These are phyloP conservation scores for Catostylus mosaicus DNA, from an alignment of 30 jellyfish, hydroid and myxozoan species.

Conservation along the genomic window DNA sequence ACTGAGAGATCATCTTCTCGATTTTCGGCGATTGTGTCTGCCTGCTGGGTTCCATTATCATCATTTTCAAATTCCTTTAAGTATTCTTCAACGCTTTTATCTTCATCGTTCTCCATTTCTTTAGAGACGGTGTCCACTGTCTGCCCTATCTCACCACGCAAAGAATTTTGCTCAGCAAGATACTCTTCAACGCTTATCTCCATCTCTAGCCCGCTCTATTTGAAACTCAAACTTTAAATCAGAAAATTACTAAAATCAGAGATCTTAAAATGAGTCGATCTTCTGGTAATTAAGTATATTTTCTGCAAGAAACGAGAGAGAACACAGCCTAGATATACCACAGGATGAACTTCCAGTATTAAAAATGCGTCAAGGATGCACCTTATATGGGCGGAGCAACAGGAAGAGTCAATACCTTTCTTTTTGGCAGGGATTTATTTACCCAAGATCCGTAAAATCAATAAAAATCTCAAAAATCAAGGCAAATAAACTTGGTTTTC, in stretches of 20 bases:
- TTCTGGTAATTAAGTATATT: not conserved
- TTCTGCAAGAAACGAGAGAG: too few species aligned
- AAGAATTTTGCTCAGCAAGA: conserved; percentile 39
- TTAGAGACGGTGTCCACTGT: not conserved
- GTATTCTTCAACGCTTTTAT: conserved; percentile 40
- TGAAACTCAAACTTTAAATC: too few species aligned
- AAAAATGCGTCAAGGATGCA: too few species aligned
- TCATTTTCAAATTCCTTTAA: conserved; percentile 31
- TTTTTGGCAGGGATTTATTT: too few species aligned
- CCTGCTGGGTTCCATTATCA: conserved; percentile 7
- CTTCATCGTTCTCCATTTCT: conserved; percentile 23
- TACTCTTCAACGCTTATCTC: conserved; percentile 50
- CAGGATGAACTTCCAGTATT: too few species aligned
- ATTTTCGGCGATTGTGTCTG: not conserved
- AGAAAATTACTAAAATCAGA: too few species aligned
- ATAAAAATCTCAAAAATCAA: too few species aligned
- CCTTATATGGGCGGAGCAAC: not conserved
- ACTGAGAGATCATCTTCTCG: conserved; percentile 30
- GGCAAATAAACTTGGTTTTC: too few species aligned
- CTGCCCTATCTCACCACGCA: conserved; percentile 9
- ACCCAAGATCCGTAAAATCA: too few species aligned
- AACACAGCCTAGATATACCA: too few species aligned
- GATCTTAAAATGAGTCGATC: not conserved
- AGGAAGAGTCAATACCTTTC: not conserved
- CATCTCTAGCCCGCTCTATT: conserved; percentile 8